Evolutionary conservation across 2,888 invertebrate genomes (phyloP), one percentile per base, ranked within the genome.

Genomic region (Lydus trimaculatus): DNA sequence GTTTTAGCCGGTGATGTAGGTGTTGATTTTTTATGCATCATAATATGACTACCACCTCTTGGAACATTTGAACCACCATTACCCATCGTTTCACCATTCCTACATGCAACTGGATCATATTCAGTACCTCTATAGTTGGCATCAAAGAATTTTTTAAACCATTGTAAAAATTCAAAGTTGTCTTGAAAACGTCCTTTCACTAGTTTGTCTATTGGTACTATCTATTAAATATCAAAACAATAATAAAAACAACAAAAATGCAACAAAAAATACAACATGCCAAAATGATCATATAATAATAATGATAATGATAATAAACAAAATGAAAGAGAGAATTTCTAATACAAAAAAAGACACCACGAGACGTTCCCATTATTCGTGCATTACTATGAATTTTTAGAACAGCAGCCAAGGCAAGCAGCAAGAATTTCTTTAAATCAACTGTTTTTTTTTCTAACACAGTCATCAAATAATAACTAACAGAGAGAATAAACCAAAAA

Each of bases 131-230:
- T 93, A 89, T 97, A 98, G 90, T 99, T 99, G 81, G 98, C 98
- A 88, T 99, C 98, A 88, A 98, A 99, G 89, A 99, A 98, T 87
- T 98, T 97, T 91, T 99, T 98, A 91, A 99, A 99, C 98, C 98
- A 99, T 89, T 99, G 98, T 82, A 99, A 93, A 89, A 98, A 98
- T 87, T 99, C 98, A 91, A 99, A 99, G 90, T 99, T 99, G 90
- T 99, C 98, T 91, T 98, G 98, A 89, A 99, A 99, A 82, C 97
- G 93, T 86, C 96, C 98, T 89, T 98, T 98, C 86, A 98, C 95
- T 90, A 99, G 91, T 88, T 90, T 93, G 89, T 97, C 96, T 85
- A 97, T 95, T 79, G 96, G 94, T 84, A 96, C 94, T 86, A 95
- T 94, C 95, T 96, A 90, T 84, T 61, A 23, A 88, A 88, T 83